Percentiles rank a stretch among this genome's conserved stretches.
Evolutionary conservation across 2,888 invertebrate genomes (phyloP).

Genomic region (Gari tellinella): DNA sequence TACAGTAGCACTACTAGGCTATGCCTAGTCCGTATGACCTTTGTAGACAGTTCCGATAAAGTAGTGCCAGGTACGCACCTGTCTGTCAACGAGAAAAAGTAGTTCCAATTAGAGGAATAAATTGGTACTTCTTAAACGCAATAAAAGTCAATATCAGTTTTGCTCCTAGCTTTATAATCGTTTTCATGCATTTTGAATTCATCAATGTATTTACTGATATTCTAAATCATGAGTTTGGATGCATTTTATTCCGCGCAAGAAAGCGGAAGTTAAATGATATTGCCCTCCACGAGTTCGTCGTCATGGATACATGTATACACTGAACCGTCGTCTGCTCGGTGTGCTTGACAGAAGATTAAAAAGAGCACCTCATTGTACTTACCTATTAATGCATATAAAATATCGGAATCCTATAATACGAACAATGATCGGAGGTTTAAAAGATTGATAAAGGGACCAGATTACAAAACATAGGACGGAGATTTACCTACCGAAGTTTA

Average conservation of each 20-base stretch:
- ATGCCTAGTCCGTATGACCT: constrained; percentile 19
- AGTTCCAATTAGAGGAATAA: constrained; percentile 21
- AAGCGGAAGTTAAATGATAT: constrained; percentile 10
- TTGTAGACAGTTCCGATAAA: constrained; percentile 18
- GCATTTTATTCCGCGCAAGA: too few species aligned
- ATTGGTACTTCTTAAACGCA: too few species aligned
- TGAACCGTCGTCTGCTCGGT: constrained; percentile 45
- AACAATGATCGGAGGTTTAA: constrained; percentile 55
- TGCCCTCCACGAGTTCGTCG: constrained; percentile 21
- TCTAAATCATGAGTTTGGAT: too few species aligned
- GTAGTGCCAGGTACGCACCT: constrained; percentile 18
- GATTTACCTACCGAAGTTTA: too few species aligned
- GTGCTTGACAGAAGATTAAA: constrained; percentile 18
- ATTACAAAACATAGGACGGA: too few species aligned
- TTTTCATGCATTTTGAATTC: too few species aligned
- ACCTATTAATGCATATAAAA: constrained; percentile 31
- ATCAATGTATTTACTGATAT: too few species aligned
- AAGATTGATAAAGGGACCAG: not conserved
- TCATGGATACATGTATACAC: constrained; percentile 58
- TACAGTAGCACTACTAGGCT: constrained; percentile 25
- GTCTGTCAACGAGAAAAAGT: constrained; percentile 27
- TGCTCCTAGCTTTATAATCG: too few species aligned
- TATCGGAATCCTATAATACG: constrained; percentile 46
- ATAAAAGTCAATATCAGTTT: too few species aligned
- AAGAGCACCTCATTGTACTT: constrained; percentile 35